Percentiles rank a stretch among this genome's conserved stretches.
phyloP scores from a whole-genome alignment of 2,797 vertebrate species.

The Gallirallus australis region DNA sequence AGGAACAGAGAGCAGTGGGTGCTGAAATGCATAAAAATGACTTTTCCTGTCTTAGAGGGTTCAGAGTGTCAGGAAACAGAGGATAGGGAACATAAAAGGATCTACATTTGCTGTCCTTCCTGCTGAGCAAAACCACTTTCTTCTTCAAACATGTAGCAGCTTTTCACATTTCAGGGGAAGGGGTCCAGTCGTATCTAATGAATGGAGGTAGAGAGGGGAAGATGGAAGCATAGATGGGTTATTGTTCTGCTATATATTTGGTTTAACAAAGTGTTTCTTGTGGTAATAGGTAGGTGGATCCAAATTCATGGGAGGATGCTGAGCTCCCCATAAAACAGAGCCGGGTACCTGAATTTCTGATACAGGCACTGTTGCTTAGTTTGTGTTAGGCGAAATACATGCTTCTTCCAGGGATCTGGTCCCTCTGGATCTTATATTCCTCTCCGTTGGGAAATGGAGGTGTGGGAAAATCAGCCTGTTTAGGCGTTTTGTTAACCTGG shows the following conservation, averaged over 20 bases:
- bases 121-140: not conserved
- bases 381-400: not conserved
- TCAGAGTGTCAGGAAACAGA: not conserved
- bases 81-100: not conserved
- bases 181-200: not conserved
- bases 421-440: not conserved
- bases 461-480: not conserved
- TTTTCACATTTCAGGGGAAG: not conserved
- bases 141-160: not conserved
- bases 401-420: not conserved
- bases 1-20: not conserved
- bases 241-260: rapidly evolving
- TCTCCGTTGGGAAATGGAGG: not conserved
- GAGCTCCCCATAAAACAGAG: not conserved
- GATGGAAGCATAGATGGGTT: not conserved
- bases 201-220: not conserved
- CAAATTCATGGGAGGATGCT: not conserved
- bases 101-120: not conserved
- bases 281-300: not conserved
- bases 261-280: not conserved
- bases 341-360: not conserved
- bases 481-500: not conserved
- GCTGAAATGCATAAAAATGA: not conserved
- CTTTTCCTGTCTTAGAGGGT: not conserved
- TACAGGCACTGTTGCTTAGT: not conserved